Evolutionary conservation across 1,140 invertebrate species (phyloP).

Genomic region (Lasaia peninsularis): DNA sequence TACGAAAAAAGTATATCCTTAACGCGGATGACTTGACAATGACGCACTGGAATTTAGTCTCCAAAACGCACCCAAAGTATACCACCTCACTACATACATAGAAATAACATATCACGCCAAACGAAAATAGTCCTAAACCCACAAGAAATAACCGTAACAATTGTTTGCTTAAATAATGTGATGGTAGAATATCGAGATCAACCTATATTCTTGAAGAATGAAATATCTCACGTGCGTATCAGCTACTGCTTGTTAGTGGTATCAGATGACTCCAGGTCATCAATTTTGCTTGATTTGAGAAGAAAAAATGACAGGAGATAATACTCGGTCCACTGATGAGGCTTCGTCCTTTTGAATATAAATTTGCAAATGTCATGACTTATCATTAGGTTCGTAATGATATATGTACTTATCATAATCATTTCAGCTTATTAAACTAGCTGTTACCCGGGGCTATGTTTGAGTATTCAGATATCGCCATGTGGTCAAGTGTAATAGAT

Average conservation of each 20-base stretch:
- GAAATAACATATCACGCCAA: not conserved
- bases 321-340: slow-evolving; percentile 32
- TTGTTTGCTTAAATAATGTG: slow-evolving; percentile 8
- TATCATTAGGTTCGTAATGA: not conserved
- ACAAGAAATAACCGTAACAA: slow-evolving; percentile 12
- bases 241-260: slow-evolving; percentile 59
- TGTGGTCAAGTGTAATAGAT: too few species aligned
- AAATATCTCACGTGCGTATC: slow-evolving; percentile 53
- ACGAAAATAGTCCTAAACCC: slow-evolving; percentile 18
- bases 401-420: not conserved
- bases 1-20: too few species aligned
- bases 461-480: too few species aligned
- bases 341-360: slow-evolving; percentile 30
- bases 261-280: slow-evolving; percentile 57
- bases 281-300: slow-evolving; percentile 54
- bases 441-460: too few species aligned
- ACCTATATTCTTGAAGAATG: slow-evolving; percentile 26
- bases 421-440: too few species aligned
- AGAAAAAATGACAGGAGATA: slow-evolving; percentile 51
- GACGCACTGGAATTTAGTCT: slow-evolving; percentile 19
- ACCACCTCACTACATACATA: not conserved
- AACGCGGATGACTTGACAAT: slow-evolving; percentile 16
- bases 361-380: slow-evolving; percentile 21
- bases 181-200: slow-evolving; percentile 14
- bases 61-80: slow-evolving; percentile 32